These are phyloP conservation scores for Phasia obesa DNA, from an alignment of 2,888 invertebrate species.

Conservation along the genomic window DNA sequence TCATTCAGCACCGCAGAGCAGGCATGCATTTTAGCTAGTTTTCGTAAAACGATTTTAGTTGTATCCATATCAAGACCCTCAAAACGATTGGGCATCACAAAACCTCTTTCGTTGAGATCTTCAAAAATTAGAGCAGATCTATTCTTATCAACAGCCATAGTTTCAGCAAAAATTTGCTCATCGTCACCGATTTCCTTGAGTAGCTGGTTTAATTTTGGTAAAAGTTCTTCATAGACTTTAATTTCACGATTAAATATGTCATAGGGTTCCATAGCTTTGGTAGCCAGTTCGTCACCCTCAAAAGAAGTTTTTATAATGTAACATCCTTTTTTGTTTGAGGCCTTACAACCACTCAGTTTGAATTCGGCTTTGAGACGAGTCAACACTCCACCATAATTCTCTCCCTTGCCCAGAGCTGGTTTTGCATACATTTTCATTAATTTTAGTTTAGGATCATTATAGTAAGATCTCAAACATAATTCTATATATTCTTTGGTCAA, in stretches of 20 bases:
- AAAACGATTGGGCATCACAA: constrained; percentile 78
- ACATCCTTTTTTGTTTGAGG: constrained; percentile 70
- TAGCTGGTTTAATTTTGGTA: constrained; percentile 78
- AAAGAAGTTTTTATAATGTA: constrained; percentile 79
- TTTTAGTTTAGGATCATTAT: constrained; percentile 75
- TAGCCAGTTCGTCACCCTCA: constrained; percentile 77
- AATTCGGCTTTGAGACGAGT: constrained; percentile 76
- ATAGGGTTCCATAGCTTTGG: constrained; percentile 77
- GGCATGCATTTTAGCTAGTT: constrained; percentile 84
- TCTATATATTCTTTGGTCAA: constrained; percentile 76
- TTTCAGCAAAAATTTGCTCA: constrained; percentile 79
- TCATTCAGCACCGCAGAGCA: constrained; percentile 83
- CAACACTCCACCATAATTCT: constrained; percentile 80
- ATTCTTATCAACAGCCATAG: constrained; percentile 78
- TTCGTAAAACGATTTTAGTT: constrained; percentile 80
- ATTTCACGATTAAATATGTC: constrained; percentile 82
- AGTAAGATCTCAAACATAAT: constrained; percentile 74
- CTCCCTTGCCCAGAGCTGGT: constrained; percentile 79
- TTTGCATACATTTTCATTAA: constrained; percentile 73
- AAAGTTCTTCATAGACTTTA: constrained; percentile 78
- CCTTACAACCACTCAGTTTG: constrained; percentile 57
- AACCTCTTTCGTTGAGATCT: constrained; percentile 77
- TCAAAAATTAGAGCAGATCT: constrained; percentile 80
- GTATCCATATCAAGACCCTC: constrained; percentile 82
- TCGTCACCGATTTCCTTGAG: constrained; percentile 75